phyloP scores from a whole-genome alignment of 2,113 vertebrate species.

The Pseudopodoces humilis region DNA sequence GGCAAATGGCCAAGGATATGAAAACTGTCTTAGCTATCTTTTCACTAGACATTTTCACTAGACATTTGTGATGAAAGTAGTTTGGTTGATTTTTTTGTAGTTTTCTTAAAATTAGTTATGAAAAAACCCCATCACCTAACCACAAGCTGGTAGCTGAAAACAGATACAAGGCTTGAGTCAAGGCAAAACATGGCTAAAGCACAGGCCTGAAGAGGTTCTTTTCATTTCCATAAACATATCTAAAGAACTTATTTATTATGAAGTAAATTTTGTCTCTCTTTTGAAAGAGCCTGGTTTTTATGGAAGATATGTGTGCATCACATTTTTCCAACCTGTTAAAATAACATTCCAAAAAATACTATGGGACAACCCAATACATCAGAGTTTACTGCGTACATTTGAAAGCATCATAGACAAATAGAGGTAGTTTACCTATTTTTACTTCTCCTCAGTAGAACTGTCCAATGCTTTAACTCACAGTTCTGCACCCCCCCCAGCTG shows the following conservation, averaged over 20 bases:
- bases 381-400: background rate
- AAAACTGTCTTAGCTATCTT: background rate
- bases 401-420: background rate
- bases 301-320: background rate
- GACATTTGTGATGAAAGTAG: background rate
- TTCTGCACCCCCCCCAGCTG: background rate
- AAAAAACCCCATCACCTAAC: background rate
- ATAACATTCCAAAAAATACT: background rate
- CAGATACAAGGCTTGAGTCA: background rate
- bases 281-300: background rate
- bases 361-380: background rate
- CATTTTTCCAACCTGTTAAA: background rate
- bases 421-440: background rate
- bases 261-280: background rate
- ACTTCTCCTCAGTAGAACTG: background rate
- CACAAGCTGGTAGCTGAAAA: background rate
- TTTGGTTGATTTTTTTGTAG: background rate
- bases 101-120: background rate
- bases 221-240: background rate
- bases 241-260: background rate
- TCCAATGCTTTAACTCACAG: background rate
- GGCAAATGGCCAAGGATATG: background rate
- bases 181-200: background rate
- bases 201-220: background rate
- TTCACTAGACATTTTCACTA: background rate